Conservation (phyloP, 2,797 vertebrate species). For the Tinamus major region DNA sequence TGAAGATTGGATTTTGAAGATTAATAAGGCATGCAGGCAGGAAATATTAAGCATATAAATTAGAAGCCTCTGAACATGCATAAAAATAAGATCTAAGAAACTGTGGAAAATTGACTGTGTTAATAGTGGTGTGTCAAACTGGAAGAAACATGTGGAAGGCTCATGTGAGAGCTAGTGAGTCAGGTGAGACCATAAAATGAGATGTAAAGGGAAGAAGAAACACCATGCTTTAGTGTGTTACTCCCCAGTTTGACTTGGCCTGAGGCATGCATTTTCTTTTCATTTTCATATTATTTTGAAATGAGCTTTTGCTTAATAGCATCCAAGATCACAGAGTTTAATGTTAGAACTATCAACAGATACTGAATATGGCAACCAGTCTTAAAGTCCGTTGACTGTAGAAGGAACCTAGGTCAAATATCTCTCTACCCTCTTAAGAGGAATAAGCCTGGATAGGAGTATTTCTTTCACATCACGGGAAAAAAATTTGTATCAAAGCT, state of each 20-base stretch:
- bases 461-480: not conserved
- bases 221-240: not conserved
- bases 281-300: not conserved
- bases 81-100: not conserved
- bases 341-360: not conserved
- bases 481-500: not conserved
- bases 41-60: not conserved
- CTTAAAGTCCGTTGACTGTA: not conserved
- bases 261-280: not conserved
- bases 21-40: not conserved
- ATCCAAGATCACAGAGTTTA: not conserved
- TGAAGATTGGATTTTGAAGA: not conserved
- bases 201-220: not conserved
- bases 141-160: not conserved
- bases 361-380: not conserved
- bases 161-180: not conserved
- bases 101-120: not conserved
- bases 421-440: not conserved
- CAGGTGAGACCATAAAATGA: not conserved
- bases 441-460: not conserved
- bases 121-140: not conserved
- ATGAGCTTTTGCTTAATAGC: not conserved
- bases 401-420: not conserved
- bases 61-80: not conserved
- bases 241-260: not conserved